These are phyloP conservation scores for Bilobella aurantiaca DNA, from an alignment of 1,140 invertebrate species.

Conservation along the genomic window DNA sequence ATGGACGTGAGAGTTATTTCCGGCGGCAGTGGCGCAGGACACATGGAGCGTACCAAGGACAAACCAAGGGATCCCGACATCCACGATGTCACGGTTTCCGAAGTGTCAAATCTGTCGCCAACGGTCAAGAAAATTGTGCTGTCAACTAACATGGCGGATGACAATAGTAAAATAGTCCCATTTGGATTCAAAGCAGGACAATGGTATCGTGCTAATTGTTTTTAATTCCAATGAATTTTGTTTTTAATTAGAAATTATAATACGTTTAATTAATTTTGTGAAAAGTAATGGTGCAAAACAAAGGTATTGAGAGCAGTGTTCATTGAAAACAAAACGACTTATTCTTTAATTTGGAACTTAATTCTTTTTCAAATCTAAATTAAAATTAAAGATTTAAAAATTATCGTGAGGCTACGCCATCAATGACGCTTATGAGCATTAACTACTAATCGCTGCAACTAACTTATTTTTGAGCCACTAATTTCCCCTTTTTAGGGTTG, in stretches of 20 bases:
- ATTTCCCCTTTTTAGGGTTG: slow-evolving; percentile 38
- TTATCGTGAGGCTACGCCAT: too few relatives aligned
- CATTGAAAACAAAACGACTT: background rate
- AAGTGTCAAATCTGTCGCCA: slow-evolving; percentile 20
- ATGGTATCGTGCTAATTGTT: too few relatives aligned
- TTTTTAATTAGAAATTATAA: too few relatives aligned
- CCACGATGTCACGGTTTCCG: slow-evolving; percentile 11
- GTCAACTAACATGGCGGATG: too few relatives aligned
- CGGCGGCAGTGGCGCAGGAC: background rate
- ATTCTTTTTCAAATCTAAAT: background rate
- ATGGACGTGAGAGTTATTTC: background rate
- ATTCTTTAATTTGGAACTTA: too few relatives aligned
- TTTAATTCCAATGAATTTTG: too few relatives aligned
- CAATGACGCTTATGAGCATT: too few relatives aligned
- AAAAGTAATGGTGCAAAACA: too few relatives aligned
- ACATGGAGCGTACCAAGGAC: slow-evolving; percentile 14
- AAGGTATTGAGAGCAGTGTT: background rate
- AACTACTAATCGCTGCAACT: too few relatives aligned
- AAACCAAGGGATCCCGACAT: slow-evolving; percentile 11
- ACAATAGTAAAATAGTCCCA: background rate
- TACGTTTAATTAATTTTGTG: too few relatives aligned
- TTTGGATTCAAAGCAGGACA: slow-evolving; percentile 32
- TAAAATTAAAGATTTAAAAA: background rate
- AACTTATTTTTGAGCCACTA: too few relatives aligned
- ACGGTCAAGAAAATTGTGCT: slow-evolving; percentile 27